Percentiles rank a stretch among this genome's conserved stretches.
phyloP scores from a whole-genome alignment of 2,797 vertebrate genomes.

The Amazonetta brasiliensis region DNA sequence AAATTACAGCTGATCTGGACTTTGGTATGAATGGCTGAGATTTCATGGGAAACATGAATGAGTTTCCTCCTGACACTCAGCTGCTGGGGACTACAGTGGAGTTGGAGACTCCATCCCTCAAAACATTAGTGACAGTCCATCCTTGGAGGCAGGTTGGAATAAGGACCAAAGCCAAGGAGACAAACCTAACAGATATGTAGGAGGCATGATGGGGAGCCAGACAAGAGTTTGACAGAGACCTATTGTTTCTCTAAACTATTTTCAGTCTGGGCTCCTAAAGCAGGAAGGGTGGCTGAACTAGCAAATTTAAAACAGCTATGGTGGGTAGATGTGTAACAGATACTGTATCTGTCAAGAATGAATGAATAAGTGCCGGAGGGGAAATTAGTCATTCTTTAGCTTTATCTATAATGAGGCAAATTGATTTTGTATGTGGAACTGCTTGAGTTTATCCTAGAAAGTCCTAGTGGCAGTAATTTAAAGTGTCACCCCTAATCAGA shows the following conservation, averaged over 20 bases:
- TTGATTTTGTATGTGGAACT: conserved; percentile 46
- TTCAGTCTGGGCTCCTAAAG: background rate
- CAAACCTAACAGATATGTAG: background rate
- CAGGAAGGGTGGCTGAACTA: conserved; percentile 3
- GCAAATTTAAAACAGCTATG: conserved; percentile 37
- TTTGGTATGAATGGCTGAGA: background rate
- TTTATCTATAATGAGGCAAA: conserved; percentile 56
- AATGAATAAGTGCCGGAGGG: conserved; percentile 28
- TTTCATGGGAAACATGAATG: background rate
- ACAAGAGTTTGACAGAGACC: background rate
- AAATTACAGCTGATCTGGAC: background rate
- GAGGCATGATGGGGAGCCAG: background rate
- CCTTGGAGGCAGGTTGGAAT: background rate
- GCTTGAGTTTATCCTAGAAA: conserved; percentile 46
- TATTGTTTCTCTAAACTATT: background rate
- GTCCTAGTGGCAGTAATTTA: conserved; percentile 51
- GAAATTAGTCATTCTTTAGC: conserved; percentile 56
- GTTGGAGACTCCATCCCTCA: background rate
- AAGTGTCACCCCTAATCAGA: conserved; percentile 50
- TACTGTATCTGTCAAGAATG: conserved; percentile 48
- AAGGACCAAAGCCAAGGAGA: background rate
- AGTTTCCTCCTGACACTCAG: background rate
- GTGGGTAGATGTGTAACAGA: conserved; percentile 59
- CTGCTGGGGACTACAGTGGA: background rate
- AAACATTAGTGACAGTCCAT: background rate